A percentile compares a stretch with the other conserved stretches of the same genome.
phyloP scores from a whole-genome alignment of 2,888 invertebrate species.

The Drosophila monieri region DNA sequence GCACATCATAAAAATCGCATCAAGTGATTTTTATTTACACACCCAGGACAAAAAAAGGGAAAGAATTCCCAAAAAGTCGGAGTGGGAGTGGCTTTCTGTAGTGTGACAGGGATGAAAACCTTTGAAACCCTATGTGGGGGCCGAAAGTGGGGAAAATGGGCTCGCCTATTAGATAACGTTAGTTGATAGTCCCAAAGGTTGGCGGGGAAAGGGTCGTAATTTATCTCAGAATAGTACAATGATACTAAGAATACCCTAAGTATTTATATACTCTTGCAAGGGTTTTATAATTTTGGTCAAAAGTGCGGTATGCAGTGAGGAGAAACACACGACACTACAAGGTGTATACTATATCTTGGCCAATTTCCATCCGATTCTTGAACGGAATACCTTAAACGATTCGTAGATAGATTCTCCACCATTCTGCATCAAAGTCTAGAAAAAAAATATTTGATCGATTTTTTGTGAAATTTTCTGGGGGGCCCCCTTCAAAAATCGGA shows the following conservation, averaged over 20 bases:
- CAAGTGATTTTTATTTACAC: conserved; percentile 77
- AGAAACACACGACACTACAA: too few species aligned
- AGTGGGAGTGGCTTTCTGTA: conserved; percentile 3
- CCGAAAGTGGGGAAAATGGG: conserved; percentile 17
- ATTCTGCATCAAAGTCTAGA: too few species aligned
- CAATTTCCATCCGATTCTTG: too few species aligned
- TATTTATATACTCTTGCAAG: too few species aligned
- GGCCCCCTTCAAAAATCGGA: too few species aligned
- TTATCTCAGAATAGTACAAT: neutral
- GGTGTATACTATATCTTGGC: too few species aligned
- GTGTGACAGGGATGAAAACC: conserved; percentile 37
- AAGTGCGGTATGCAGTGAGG: too few species aligned
- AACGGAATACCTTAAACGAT: too few species aligned
- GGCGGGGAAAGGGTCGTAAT: neutral
- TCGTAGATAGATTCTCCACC: too few species aligned
- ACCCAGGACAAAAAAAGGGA: conserved; percentile 47
- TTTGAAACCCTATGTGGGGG: conserved; percentile 58
- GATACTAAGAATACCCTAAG: neutral
- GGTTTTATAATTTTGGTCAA: too few species aligned
- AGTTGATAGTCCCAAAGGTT: conserved; percentile 23
- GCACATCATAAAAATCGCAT: conserved; percentile 79
- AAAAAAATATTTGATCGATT: too few species aligned
- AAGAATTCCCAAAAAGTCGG: conserved; percentile 20
- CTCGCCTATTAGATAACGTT: conserved; percentile 29
- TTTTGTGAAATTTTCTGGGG: too few species aligned